Evolutionary conservation across 1,140 invertebrate species (phyloP), one percentile per base, ranked within the genome.

Genomic region (Cylas formicarius): DNA sequence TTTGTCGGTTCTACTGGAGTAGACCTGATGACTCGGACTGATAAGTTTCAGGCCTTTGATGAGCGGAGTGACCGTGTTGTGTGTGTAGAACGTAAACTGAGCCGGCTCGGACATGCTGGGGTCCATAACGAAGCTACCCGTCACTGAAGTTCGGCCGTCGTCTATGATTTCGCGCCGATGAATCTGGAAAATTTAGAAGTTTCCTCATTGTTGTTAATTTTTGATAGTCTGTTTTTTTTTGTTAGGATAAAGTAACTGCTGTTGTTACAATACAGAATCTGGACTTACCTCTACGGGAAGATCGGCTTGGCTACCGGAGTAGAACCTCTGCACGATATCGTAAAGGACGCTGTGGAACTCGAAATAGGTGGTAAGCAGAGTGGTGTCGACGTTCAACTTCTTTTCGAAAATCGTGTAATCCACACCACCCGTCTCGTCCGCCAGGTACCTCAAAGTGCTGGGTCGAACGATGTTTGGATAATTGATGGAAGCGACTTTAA

Each of bases 301-400:
- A 52, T 69, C 67, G 5, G 62, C 52, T n/a, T 57, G 55, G 36
- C 70, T 69, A 22, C 70, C 71, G 48, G 72, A 65, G 39, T 70
- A 72, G 43, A 66, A 74, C 10, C 57, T 61, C 34, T 63, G 50
- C 24, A 69, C 63, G 31, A 76, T 70, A 41, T 67, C 65, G 47
- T 65, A 65, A 11, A 76, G 54, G 4, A 70, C 68, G 41, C 69
- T 74, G 26, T 71, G 66, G 14, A 76, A 55, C 45, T 69, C 65
- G 47, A 76, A 73, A 52, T 72, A 75, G 7, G 72, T 73, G 2
- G 69, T 66, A 1, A 73, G 49, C 29, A 66, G 60, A 5, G 66
- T 72, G 0, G 55, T 60, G 11, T 67, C 70, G 48, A 72, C 67
- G 45, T 74, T 74, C 34, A 70, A 60, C 43, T 71, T 70, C 33